A percentile compares a stretch with the other conserved stretches of the same genome.
Evolutionary conservation across 2,113 vertebrate species (phyloP).

Genomic region (Poeciliopsis retropinna): DNA sequence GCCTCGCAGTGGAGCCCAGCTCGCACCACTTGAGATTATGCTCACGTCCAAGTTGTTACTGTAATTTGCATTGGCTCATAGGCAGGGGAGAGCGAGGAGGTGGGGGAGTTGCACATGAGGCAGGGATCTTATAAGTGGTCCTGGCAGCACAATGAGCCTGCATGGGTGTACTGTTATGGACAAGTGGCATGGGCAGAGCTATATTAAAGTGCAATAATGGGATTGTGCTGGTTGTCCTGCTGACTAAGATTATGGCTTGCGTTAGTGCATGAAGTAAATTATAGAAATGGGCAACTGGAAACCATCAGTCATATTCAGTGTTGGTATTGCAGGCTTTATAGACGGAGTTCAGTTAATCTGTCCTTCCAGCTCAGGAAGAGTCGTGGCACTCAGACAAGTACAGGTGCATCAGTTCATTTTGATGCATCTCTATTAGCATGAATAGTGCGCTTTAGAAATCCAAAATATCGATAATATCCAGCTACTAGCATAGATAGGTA

Average conservation of each 20-base stretch:
- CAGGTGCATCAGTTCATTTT: not conserved
- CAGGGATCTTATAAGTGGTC: slow-evolving; percentile 66
- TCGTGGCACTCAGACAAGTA: slow-evolving; percentile 21
- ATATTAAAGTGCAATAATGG: slow-evolving; percentile 68
- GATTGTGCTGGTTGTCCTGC: slow-evolving; percentile 43
- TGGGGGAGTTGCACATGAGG: slow-evolving; percentile 68
- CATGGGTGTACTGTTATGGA: slow-evolving; percentile 49
- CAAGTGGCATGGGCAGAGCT: slow-evolving; percentile 51
- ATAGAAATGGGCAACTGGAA: slow-evolving; percentile 37
- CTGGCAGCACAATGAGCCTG: slow-evolving; percentile 69
- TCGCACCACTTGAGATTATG: slow-evolving; percentile 72
- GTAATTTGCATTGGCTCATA: slow-evolving; percentile 78
- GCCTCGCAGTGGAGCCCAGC: slow-evolving; percentile 65
- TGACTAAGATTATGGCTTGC: slow-evolving; percentile 45
- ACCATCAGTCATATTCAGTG: slow-evolving; percentile 21
- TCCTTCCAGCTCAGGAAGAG: not conserved
- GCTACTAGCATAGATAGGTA: too few relatives aligned
- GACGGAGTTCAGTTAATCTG: slow-evolving; percentile 2
- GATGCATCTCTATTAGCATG: too few relatives aligned
- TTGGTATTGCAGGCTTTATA: slow-evolving; percentile 7
- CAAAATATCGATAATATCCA: too few relatives aligned
- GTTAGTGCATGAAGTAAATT: slow-evolving; percentile 37
- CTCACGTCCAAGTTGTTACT: slow-evolving; percentile 79
- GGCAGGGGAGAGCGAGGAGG: slow-evolving; percentile 63
- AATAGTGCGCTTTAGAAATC: too few relatives aligned